These are phyloP conservation scores for Diadromus collaris DNA, from an alignment of 2,888 invertebrate genomes.

Conservation along the genomic window DNA sequence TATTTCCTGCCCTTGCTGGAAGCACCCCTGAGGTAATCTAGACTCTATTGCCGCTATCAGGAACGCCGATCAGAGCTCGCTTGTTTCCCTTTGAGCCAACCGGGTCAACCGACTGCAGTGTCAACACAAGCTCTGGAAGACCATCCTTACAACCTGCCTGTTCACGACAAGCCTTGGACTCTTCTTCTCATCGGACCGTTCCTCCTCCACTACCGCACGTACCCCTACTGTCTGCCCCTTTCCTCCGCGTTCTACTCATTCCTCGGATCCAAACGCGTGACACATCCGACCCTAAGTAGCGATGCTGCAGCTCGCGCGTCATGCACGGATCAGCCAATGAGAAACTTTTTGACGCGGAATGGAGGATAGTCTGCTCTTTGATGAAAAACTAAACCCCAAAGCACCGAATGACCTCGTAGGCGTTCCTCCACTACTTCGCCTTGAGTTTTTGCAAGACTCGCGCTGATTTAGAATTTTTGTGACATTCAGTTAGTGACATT, in stretches of 20 bases:
- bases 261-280: slow-evolving; percentile 44
- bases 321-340: slow-evolving; percentile 35
- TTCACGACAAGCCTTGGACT: slow-evolving; percentile 62
- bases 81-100: slow-evolving; percentile 76
- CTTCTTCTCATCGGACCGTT: slow-evolving; percentile 47
- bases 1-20: slow-evolving; percentile 38
- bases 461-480: neutral
- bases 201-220: slow-evolving; percentile 38
- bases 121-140: slow-evolving; percentile 73
- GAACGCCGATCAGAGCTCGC: slow-evolving; percentile 70
- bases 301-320: slow-evolving; percentile 36
- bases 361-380: neutral
- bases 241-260: slow-evolving; percentile 45
- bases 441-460: neutral
- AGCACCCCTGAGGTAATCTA: slow-evolving; percentile 75
- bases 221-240: slow-evolving; percentile 58
- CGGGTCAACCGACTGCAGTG: slow-evolving; percentile 74
- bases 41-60: slow-evolving; percentile 76
- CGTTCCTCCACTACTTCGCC: neutral
- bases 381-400: slow-evolving; percentile 22
- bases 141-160: slow-evolving; percentile 68
- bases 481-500: too few species aligned
- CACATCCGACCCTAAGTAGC: slow-evolving; percentile 25
- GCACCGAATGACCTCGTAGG: neutral
- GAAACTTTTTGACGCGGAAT: slow-evolving; percentile 44